These are phyloP conservation scores for Baccha elongata DNA, from an alignment of 2,888 invertebrate genomes.

Conservation along the genomic window DNA sequence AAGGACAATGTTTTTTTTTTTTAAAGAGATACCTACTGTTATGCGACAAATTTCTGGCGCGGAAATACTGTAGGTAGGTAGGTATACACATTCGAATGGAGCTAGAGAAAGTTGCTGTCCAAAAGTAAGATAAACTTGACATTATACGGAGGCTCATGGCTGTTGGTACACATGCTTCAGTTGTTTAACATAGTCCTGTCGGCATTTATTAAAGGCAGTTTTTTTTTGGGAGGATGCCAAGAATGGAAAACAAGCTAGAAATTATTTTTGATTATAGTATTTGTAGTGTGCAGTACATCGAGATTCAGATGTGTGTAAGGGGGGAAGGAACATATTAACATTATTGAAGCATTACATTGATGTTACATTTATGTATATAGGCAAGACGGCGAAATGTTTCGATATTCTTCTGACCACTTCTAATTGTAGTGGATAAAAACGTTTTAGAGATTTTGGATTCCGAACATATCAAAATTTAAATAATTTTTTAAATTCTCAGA, in stretches of 20 bases:
- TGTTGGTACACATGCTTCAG: slow-evolving; percentile 2
- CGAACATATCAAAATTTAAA: no score
- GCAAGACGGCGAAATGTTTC: no score
- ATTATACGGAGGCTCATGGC: background rate
- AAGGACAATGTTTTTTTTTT: slow-evolving; percentile 1
- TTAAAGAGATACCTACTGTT: slow-evolving; percentile 9
- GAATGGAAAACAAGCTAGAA: background rate
- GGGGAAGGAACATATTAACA: no score
- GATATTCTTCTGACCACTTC: no score
- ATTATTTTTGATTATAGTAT: background rate
- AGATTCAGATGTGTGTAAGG: no score
- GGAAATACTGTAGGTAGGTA: background rate
- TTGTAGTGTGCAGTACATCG: no score
- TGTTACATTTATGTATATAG: no score
- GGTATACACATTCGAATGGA: background rate
- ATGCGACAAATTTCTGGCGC: slow-evolving; percentile 11
- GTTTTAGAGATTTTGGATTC: no score
- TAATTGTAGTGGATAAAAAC: no score
- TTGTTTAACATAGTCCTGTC: slow-evolving; percentile 6
- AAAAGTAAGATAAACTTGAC: slow-evolving; percentile 1
- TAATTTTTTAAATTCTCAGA: no score
- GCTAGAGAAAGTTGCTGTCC: background rate
- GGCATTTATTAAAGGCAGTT: background rate
- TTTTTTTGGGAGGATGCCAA: slow-evolving; percentile 6
- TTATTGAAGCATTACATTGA: no score